Evolutionary conservation across 2,888 invertebrate species (phyloP).

Genomic region (Tetragonisca angustula): DNA sequence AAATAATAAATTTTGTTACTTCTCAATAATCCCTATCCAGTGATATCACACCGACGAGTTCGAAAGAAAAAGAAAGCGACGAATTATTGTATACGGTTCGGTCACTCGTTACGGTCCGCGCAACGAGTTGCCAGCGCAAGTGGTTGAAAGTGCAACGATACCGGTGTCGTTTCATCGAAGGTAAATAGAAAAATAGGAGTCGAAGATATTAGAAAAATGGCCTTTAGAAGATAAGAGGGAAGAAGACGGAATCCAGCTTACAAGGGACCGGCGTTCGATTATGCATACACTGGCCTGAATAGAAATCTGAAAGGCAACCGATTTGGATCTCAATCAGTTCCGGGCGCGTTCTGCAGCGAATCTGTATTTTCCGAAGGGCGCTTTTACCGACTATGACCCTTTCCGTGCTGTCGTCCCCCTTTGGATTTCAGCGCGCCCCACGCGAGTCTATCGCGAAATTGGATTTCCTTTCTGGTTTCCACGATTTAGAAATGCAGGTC

Average conservation of each 20-base stretch:
- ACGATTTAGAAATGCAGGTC: slow-evolving; percentile 53
- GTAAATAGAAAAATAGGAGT: too few species aligned
- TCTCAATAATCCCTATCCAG: too few species aligned
- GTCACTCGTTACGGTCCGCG: too few species aligned
- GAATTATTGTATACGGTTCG: too few species aligned
- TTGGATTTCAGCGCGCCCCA: slow-evolving; percentile 37
- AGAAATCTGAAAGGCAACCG: slow-evolving; percentile 47
- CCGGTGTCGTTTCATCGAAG: background rate
- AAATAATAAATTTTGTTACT: too few species aligned
- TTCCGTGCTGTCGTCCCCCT: slow-evolving; percentile 12
- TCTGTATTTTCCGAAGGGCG: slow-evolving; percentile 29
- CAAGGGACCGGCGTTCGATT: slow-evolving; percentile 42
- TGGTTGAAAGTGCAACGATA: background rate
- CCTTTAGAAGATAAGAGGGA: background rate
- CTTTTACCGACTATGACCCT: slow-evolving; percentile 8
- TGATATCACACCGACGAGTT: too few species aligned
- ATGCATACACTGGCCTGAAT: slow-evolving; percentile 48
- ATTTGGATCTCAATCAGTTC: slow-evolving; percentile 40
- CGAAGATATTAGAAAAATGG: slow-evolving; percentile 1
- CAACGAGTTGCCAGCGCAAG: too few species aligned
- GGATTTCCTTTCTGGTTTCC: slow-evolving; percentile 66
- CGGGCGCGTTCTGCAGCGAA: slow-evolving; percentile 13
- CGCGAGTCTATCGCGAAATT: slow-evolving; percentile 70
- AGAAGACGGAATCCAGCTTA: background rate
- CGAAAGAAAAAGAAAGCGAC: too few species aligned